Evolutionary conservation across 2,797 vertebrate genomes (phyloP), one percentile per base, ranked within the genome.

Genomic region (Pelochelys cantorii): DNA sequence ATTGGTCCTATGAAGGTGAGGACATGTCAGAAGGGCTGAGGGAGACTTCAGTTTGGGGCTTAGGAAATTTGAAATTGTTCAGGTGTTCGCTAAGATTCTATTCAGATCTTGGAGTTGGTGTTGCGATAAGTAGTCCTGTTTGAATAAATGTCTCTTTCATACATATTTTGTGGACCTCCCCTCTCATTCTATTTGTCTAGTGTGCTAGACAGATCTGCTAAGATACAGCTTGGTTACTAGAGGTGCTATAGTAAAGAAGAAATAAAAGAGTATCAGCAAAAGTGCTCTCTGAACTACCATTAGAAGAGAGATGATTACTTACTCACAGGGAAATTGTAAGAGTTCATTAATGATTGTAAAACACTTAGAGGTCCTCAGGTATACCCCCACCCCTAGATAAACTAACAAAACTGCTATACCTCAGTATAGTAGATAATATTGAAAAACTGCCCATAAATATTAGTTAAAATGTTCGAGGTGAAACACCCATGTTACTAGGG

Each of bases 1-100:
- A 99, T 97, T 98, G 98, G 98, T 99, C 98, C 85, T 98, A 98
- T 1, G 99, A 99, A 98, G 99, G 99, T 99, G 93, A 97, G 95
- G 48, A 23, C 53, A 29, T 12, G 17, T 37, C 13, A 79, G 54
- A 2, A 13, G 27, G 55, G 2, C 15, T 0, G 3, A 48, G 65
- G 22, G 53, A 4, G 11, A 25, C 14, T 14, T 59, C 14, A 17
- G 10, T 29, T 56, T 77, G 25, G 25, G 74, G 7, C 14, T 52
- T 52, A 29, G 13, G 42, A 77, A 48, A 15, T 48, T 77, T 29
- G 23, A 25, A 4, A 27, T 14, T 48, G 18, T 75, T 75, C 22
- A 48, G 42, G 11, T 75, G 42, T 71, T 71, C 5, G 7, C 65
- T 68, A 68, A n/a, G 65, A 11, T 71, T 22, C n/a, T 71, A 22